phyloP scores from a whole-genome alignment of 2,888 invertebrate genomes.

The Thumatha senex region DNA sequence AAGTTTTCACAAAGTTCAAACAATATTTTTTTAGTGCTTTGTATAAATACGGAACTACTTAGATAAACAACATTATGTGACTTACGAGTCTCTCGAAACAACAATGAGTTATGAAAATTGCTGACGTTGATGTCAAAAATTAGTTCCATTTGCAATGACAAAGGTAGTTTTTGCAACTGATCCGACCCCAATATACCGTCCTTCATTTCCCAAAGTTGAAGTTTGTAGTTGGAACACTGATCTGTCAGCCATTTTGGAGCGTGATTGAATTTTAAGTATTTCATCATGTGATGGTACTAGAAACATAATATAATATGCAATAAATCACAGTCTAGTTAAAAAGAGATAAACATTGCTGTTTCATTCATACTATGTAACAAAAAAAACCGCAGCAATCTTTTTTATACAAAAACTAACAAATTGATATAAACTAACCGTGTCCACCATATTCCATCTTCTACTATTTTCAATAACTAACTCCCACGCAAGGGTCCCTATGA shows the following conservation, averaged over 20 bases:
- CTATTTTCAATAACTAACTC: constrained; percentile 55
- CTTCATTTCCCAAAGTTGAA: constrained; percentile 70
- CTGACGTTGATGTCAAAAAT: constrained; percentile 75
- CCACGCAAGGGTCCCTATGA: constrained; percentile 68
- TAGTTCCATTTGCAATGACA: constrained; percentile 71
- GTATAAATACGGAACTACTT: too few species aligned
- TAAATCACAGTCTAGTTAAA: too few species aligned
- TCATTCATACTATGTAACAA: too few species aligned
- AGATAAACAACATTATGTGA: background rate
- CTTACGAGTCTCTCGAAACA: constrained; percentile 64
- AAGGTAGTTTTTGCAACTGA: constrained; percentile 60
- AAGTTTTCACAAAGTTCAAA: too few species aligned
- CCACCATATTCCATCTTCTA: constrained; percentile 60
- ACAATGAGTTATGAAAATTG: constrained; percentile 65
- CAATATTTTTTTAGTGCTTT: too few species aligned
- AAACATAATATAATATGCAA: constrained; percentile 4
- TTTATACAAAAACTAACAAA: too few species aligned
- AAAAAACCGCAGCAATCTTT: too few species aligned
- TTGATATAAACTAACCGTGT: constrained; percentile 59
- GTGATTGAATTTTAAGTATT: constrained; percentile 56
- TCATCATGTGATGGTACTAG: constrained; percentile 72
- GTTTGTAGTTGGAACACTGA: constrained; percentile 65
- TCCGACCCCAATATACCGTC: constrained; percentile 60
- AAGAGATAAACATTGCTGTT: too few species aligned
- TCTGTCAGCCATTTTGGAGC: constrained; percentile 54